Percentiles rank a stretch among this genome's conserved stretches.
Evolutionary conservation across 1,140 invertebrate species (phyloP).

Genomic region (Riptortus pedestris): DNA sequence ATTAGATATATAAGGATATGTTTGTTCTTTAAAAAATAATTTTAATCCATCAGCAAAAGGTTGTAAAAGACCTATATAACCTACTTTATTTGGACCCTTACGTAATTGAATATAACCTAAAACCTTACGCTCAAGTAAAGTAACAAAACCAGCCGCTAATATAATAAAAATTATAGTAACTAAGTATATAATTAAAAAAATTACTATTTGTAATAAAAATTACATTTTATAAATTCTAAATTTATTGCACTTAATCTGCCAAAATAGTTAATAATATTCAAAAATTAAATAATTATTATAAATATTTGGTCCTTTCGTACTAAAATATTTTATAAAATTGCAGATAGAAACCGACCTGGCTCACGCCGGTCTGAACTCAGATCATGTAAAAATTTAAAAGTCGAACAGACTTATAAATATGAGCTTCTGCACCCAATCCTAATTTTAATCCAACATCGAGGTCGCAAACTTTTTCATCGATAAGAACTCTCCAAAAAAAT

Average conservation of each 20-base stretch:
- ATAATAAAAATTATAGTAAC: neutral
- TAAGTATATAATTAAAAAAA: neutral
- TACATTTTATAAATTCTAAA: conserved; percentile 50
- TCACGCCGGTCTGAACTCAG: conserved; percentile 63
- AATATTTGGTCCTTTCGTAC: conserved; percentile 52
- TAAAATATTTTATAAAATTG: conserved; percentile 42
- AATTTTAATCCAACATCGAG: conserved; percentile 70
- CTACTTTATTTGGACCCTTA: conserved; percentile 56
- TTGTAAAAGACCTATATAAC: conserved; percentile 48
- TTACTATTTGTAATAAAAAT: conserved; percentile 28
- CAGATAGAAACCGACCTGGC: conserved; percentile 66
- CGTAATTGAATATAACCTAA: conserved; percentile 57
- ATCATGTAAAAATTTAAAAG: conserved; percentile 66
- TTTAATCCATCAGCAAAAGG: conserved; percentile 55
- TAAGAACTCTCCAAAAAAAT: conserved; percentile 52
- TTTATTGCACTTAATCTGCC: conserved; percentile 49
- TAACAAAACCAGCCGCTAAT: conserved; percentile 50
- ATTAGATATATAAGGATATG: conserved; percentile 40
- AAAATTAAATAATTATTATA: conserved; percentile 28
- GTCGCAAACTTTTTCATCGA: conserved; percentile 53
- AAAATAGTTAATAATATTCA: conserved; percentile 40
- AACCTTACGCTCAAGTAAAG: conserved; percentile 54
- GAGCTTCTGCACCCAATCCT: conserved; percentile 48
- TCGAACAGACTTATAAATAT: conserved; percentile 61
- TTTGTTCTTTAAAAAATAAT: conserved; percentile 49